Conservation (phyloP, 2,113 vertebrate species). For the Leucopsar rothschildi region DNA sequence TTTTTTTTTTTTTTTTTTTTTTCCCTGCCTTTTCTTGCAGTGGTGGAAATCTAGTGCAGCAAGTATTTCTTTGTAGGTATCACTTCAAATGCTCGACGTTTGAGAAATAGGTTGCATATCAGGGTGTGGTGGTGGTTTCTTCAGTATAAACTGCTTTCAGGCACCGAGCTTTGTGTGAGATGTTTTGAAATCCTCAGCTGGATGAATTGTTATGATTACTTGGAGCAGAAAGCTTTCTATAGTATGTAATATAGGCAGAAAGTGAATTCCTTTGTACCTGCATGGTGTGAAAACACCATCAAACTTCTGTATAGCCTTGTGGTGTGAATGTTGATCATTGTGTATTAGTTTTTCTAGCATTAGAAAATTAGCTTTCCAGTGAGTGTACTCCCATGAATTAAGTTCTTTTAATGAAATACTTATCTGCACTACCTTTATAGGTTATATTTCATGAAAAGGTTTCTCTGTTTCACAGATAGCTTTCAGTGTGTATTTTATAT, state of each 20-base stretch:
- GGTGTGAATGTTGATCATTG: background rate
- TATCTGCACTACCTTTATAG: background rate
- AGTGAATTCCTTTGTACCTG: background rate
- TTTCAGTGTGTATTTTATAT: background rate
- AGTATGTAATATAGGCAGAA: accelerated
- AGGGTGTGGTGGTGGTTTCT: background rate
- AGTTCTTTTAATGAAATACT: accelerated
- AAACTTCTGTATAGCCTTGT: background rate
- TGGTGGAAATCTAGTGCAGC: background rate
- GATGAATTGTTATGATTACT: accelerated
- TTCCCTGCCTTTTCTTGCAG: accelerated
- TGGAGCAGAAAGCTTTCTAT: background rate
- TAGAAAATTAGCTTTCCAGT: background rate
- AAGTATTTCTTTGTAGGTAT: background rate
- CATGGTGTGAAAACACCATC: accelerated
- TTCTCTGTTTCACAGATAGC: background rate
- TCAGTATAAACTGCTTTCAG: background rate
- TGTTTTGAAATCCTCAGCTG: background rate
- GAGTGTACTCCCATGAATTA: accelerated
- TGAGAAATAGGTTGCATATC: accelerated
- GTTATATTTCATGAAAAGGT: background rate
- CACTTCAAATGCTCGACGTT: background rate
- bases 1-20: too few species aligned
- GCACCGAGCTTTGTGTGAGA: background rate
- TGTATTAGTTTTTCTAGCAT: background rate